Conservation (phyloP, 1,140 invertebrate genomes). For the Heliconius melpomene region DNA sequence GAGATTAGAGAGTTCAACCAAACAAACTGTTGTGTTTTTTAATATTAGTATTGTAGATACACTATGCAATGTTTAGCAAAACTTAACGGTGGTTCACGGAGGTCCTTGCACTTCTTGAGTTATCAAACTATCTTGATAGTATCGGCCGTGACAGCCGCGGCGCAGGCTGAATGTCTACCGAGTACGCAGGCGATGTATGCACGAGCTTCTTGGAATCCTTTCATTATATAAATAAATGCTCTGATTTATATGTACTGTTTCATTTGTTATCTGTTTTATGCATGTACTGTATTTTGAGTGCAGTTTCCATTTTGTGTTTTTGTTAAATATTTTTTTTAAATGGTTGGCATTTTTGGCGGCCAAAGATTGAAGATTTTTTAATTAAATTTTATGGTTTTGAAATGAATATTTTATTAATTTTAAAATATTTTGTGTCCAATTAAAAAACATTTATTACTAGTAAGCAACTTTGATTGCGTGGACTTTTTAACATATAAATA, state of each 20-base stretch:
- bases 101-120: conserved; percentile 56
- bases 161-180: conserved; percentile 60
- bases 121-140: conserved; percentile 53
- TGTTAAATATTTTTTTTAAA: not conserved
- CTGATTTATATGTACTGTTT: conserved; percentile 20
- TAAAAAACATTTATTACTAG: too few relatives aligned
- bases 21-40: too few relatives aligned
- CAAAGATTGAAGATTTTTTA: too few relatives aligned
- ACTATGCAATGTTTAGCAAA: conserved; percentile 10
- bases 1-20: too few relatives aligned
- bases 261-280: not conserved
- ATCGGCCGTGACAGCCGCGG: conserved; percentile 50
- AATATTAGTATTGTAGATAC: too few relatives aligned
- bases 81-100: conserved; percentile 50
- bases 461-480: too few relatives aligned
- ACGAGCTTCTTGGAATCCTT: conserved; percentile 38
- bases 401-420: too few relatives aligned
- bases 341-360: not conserved
- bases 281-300: not conserved
- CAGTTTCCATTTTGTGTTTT: not conserved
- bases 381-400: too few relatives aligned
- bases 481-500: too few relatives aligned
- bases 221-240: conserved; percentile 35
- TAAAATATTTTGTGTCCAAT: not conserved
- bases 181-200: conserved; percentile 40